A percentile compares a stretch with the other conserved stretches of the same genome.
Conservation (phyloP, 2,888 invertebrate species). For the Pardosa pseudoannulata region DNA sequence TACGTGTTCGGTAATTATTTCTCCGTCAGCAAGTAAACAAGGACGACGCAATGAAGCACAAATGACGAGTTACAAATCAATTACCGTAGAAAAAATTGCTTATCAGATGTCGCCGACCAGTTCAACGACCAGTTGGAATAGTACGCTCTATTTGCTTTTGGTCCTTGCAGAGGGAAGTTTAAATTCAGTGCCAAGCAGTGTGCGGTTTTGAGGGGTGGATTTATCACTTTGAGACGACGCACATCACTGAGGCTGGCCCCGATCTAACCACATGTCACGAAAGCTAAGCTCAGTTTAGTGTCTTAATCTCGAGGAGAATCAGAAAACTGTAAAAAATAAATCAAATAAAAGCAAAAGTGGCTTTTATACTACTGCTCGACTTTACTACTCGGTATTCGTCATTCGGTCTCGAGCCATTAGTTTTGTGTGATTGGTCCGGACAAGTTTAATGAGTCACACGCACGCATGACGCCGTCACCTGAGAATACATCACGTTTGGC, state of each 20-base stretch:
- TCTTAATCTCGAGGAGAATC: background rate
- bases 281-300: background rate
- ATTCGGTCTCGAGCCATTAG: background rate
- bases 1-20: no score
- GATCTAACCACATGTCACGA: background rate
- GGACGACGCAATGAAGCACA: constrained; percentile 9
- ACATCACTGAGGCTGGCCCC: constrained; percentile 1
- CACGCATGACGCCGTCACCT: no score
- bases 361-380: background rate
- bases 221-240: background rate
- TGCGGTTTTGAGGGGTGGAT: background rate
- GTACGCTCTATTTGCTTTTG: constrained; percentile 37
- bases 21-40: background rate
- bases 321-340: background rate
- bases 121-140: constrained; percentile 30
- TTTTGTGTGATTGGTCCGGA: background rate
- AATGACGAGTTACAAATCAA: background rate
- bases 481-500: no score
- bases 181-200: background rate
- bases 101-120: constrained; percentile 35
- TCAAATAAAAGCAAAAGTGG: constrained; percentile 11
- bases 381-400: background rate
- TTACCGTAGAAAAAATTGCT: background rate
- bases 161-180: constrained; percentile 1
- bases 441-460: no score